Evolutionary conservation across 2,113 vertebrate genomes (phyloP), one percentile per base, ranked within the genome.

Genomic region (Hepsetus odoe): DNA sequence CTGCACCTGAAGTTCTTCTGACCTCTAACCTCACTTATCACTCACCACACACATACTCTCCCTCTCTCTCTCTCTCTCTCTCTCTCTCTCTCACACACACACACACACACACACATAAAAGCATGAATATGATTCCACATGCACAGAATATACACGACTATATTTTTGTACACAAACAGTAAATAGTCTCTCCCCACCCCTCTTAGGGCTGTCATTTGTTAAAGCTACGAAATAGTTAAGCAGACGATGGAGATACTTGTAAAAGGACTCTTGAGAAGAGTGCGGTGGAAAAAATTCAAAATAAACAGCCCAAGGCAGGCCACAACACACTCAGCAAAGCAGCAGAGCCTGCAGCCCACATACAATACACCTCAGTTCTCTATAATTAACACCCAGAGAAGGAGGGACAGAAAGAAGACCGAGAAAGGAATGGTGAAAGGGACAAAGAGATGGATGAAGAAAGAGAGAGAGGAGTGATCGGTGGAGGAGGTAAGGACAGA

Each of bases 1-100:
- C 46, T 79, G 49, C 56, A 56, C 72, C 72, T 40, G 51, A 61
- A 74, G 26, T 18, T 35, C 12, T 33, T 22, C 67, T 74, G n/a
- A 56, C 62, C 53, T 68, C 53, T 79, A 38, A 78, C 71, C 76
- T 44, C n/a, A 30, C 46, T 74, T 66, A 70, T 80, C 65, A 76
- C 64, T 75, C 56, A 75, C 4, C 58, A 30, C 44, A 40, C 33
- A 1, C 61, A 44, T 24, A 30, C 28, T 38, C 51, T 67, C 18
- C 14, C 7, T 66, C 56, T 74, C 49, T 66, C 44, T 58, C 33
- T 66, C 46, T 30, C 53, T 49, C 40, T n/a, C n/a, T n/a, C n/a
- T n/a, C n/a, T n/a, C n/a, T n/a, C n/a, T n/a, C 28, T 38, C 51
- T 67, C 18, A 9, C 7, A 81, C 73, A 80, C 72, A 67, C 40